These are phyloP conservation scores for Odontamblyopus rebecca DNA, from an alignment of 2,797 vertebrate genomes.

Conservation along the genomic window DNA sequence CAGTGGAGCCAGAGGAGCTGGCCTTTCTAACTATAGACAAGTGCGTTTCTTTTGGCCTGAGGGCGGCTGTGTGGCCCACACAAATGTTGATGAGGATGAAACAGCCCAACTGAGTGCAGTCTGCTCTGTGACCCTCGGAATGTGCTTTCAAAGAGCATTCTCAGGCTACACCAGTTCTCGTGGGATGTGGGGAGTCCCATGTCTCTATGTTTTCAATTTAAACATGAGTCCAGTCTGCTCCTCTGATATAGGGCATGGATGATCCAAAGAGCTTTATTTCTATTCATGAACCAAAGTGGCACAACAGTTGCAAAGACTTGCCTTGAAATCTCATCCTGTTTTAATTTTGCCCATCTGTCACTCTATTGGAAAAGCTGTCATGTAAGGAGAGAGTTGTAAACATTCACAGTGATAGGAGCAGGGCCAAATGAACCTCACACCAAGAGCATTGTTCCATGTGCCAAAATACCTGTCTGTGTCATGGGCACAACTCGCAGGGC, in stretches of 20 bases:
- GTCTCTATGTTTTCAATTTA: conserved; percentile 34
- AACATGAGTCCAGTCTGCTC: conserved; percentile 23
- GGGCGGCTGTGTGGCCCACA: conserved; percentile 62
- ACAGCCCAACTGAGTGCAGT: conserved; percentile 55
- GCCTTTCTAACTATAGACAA: conserved; percentile 67
- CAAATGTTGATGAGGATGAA: conserved; percentile 76
- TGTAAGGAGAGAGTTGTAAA: conserved; percentile 10
- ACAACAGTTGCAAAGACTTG: not conserved
- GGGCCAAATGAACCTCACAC: conserved; percentile 14
- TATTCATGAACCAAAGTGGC: not conserved
- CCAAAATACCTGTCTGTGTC: conserved; percentile 23
- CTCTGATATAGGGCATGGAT: not conserved
- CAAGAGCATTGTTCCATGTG: conserved; percentile 14
- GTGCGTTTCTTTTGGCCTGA: conserved; percentile 58
- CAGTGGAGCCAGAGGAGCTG: conserved; percentile 55
- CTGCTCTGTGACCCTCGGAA: conserved; percentile 71
- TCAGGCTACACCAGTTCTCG: conserved; percentile 49
- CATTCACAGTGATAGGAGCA: conserved; percentile 9
- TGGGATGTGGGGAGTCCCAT: conserved; percentile 38
- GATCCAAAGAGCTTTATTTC: not conserved
- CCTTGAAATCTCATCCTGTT: not conserved
- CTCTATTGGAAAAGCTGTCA: conserved; percentile 11
- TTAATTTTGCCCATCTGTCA: conserved; percentile 4
- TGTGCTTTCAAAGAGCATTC: conserved; percentile 68
- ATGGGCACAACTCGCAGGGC: conserved; percentile 32